Evolutionary conservation across 2,797 vertebrate genomes (phyloP).

Genomic region (Poeciliopsis turneri): DNA sequence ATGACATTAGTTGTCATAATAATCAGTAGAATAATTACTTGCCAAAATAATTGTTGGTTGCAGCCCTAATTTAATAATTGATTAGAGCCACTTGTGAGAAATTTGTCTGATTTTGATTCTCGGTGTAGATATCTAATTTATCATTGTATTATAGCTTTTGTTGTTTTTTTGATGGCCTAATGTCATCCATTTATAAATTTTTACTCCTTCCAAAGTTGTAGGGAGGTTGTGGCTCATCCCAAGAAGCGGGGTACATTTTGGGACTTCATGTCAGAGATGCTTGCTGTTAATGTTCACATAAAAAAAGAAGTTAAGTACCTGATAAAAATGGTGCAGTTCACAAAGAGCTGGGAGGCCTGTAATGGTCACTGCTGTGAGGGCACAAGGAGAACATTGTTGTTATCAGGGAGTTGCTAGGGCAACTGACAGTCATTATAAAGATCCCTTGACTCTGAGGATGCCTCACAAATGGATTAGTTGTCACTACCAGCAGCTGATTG

Average conservation of each 20-base stretch:
- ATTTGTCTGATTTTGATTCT: background rate
- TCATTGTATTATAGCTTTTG: background rate
- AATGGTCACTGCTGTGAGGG: background rate
- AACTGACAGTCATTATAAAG: constrained; percentile 1
- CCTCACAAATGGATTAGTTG: background rate
- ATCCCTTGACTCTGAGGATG: background rate
- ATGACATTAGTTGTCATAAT: no score
- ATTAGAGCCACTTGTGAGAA: background rate
- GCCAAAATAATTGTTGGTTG: no score
- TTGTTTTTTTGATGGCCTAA: background rate
- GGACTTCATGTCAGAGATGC: background rate
- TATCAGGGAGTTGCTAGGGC: background rate
- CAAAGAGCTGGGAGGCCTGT: background rate
- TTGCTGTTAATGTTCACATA: background rate
- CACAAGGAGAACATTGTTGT: background rate
- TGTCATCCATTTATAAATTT: background rate
- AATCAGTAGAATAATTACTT: no score
- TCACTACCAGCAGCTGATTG: background rate
- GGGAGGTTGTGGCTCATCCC: background rate
- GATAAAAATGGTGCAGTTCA: background rate
- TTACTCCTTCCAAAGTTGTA: background rate
- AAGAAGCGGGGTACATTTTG: background rate
- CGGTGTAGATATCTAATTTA: background rate
- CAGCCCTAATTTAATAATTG: background rate
- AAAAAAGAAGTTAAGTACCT: background rate